These are phyloP conservation scores for Brachypteracias leptosomus DNA, from an alignment of 2,113 vertebrate genomes.

Conservation along the genomic window DNA sequence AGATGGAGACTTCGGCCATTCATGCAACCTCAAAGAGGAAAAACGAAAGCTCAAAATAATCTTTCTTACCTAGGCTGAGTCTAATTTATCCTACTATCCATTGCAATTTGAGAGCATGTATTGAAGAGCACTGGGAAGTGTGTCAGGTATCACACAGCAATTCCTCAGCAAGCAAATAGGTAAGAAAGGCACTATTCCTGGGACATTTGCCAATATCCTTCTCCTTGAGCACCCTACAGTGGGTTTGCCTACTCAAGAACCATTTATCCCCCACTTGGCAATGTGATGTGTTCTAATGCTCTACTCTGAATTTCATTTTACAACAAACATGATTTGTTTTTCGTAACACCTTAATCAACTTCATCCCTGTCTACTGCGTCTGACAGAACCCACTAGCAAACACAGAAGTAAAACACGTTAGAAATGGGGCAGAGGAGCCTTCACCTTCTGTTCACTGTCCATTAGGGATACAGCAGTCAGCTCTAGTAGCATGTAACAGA, in stretches of 20 bases:
- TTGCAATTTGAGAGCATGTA: neutral
- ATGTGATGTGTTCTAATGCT: neutral
- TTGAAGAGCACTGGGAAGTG: neutral
- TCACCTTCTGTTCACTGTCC: neutral
- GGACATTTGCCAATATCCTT: neutral
- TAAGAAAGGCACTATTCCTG: neutral
- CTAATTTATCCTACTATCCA: neutral
- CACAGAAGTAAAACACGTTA: neutral
- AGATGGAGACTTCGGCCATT: neutral
- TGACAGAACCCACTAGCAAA: neutral
- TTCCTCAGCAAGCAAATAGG: neutral
- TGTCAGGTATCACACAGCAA: neutral
- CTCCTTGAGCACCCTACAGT: rapidly evolving
- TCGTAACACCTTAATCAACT: neutral
- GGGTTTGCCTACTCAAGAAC: neutral
- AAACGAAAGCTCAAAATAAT: neutral
- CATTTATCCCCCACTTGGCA: neutral
- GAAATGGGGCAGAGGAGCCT: neutral
- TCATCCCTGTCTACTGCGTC: neutral
- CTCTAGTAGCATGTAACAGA: neutral
- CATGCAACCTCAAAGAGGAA: neutral
- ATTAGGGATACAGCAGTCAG: neutral
- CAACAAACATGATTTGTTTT: neutral
- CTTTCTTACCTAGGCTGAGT: neutral
- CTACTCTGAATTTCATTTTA: neutral